A percentile compares a stretch with the other conserved stretches of the same genome.
Evolutionary conservation across 2,888 invertebrate species (phyloP).

Genomic region (Tachystola acroxantha): DNA sequence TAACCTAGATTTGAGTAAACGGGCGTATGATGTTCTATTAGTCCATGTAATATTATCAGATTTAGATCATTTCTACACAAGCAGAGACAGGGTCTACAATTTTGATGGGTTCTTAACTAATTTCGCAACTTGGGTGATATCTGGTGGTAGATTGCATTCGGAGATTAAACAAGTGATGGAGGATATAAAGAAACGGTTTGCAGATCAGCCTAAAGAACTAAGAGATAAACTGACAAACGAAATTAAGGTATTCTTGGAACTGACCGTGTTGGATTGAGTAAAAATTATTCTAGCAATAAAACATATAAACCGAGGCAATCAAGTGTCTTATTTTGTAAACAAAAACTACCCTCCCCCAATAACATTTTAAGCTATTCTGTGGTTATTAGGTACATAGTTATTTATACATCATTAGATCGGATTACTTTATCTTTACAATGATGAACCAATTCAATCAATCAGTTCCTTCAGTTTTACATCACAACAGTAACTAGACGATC

Average conservation of each 20-base stretch:
- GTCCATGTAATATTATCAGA: constrained; percentile 51
- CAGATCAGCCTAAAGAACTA: constrained; percentile 3
- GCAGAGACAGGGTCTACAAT: constrained; percentile 28
- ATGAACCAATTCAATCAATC: too few relatives aligned
- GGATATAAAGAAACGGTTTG: not conserved
- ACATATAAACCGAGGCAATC: too few relatives aligned
- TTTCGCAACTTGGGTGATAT: constrained; percentile 30
- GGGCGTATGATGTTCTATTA: constrained; percentile 38
- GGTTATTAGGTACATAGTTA: too few relatives aligned
- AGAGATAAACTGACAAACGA: constrained; percentile 12
- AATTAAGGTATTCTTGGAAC: constrained; percentile 17
- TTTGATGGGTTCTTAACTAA: constrained; percentile 37
- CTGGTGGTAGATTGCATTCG: constrained; percentile 21
- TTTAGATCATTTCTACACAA: constrained; percentile 46
- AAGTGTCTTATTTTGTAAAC: too few relatives aligned
- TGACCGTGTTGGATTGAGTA: constrained; percentile 13
- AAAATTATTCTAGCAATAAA: too few relatives aligned
- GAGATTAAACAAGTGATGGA: constrained; percentile 28
- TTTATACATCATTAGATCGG: too few relatives aligned
- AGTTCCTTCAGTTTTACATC: too few relatives aligned
- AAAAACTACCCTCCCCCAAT: too few relatives aligned
- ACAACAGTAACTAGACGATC: too few relatives aligned
- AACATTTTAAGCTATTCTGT: too few relatives aligned
- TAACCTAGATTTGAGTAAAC: constrained; percentile 9
- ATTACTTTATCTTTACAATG: too few relatives aligned